Conservation (phyloP, 2,888 invertebrate species). For the Ramazzottius varieornatus region DNA sequence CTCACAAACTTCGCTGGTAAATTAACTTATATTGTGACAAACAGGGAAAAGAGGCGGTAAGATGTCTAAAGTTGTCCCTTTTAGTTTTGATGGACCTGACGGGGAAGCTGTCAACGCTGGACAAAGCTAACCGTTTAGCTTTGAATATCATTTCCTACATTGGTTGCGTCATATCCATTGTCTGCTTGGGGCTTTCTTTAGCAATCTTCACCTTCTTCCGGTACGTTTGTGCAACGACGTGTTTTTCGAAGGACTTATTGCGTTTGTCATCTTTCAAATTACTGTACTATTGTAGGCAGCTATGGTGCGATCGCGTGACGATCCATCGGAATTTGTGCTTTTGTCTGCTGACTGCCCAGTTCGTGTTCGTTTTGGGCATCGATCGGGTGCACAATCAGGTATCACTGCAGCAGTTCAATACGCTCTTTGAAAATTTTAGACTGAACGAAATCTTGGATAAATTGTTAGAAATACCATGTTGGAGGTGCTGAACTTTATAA, state of each 20-base stretch:
- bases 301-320: constrained; percentile 22
- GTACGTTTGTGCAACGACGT: constrained; percentile 12
- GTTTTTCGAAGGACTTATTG: not conserved
- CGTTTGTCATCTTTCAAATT: too few relatives aligned
- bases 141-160: constrained; percentile 19
- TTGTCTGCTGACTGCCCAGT: constrained; percentile 18
- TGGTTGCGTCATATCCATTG: constrained; percentile 20
- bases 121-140: constrained; percentile 12
- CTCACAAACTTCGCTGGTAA: constrained; percentile 5
- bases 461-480: too few relatives aligned
- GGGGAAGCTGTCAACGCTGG: not conserved
- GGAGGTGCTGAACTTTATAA: too few relatives aligned
- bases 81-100: not conserved
- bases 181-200: constrained; percentile 19
- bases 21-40: not conserved
- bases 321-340: constrained; percentile 21
- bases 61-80: not conserved
- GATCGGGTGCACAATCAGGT: constrained; percentile 15
- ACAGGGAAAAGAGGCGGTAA: too few relatives aligned
- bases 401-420: too few relatives aligned
- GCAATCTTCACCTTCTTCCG: constrained; percentile 20
- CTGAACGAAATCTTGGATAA: too few relatives aligned
- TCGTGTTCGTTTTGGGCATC: constrained; percentile 19
- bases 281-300: constrained; percentile 19
- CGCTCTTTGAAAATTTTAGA: not conserved